Base-by-base conservation (phyloP, 2,888 invertebrate species). In the Tineola bisselliella region DNA sequence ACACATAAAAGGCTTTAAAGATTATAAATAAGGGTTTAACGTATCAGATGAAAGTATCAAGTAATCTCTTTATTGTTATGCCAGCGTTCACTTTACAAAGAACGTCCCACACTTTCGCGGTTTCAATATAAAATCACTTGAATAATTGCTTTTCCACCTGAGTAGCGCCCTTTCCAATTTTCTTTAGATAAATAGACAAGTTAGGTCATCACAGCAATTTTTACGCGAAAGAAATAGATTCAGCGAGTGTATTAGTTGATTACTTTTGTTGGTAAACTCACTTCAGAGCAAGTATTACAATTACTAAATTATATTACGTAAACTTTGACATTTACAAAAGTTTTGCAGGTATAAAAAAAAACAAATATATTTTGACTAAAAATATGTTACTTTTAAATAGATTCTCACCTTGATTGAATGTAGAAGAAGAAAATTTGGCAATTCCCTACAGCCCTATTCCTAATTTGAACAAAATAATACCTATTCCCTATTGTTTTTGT, bases 71-170 rank as follows among this genome's bases (percentile, higher is more conserved):
- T 30, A 19, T 54, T 60, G 54, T 61, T 63, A 61, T 52, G 60
- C 25, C 31, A 17, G 43, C 58, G 58, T 61, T 63, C 67, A 65
- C 70, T 70, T 76, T 73, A 70, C 71, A 76, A 74, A 76, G 71
- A 75, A 76, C 70, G 67, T 62, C 64, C 64, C 66, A 57, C 38
- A 30, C 43, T 30, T 64, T 64, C 63, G 64, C 64, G 44, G 67
- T 65, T 68, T 70, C 73, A 72, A 72, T 73, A 73, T 74, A 70
- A 74, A 75, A 69, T 72, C 72, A 70, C 66, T 71, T 74, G 71
- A 70, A 71, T 76, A 76, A 79, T 80, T 75, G 76, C 77, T 79
- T 80, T 79, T 79, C 76, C 76, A 71, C 76, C 63, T 68, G 73
- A 68, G 43, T 69, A 71, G 66, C 63, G 66, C 64, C 64, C 66